These are phyloP conservation scores for Petrolisthes cinctipes DNA, from an alignment of 2,888 invertebrate genomes.

Conservation along the genomic window DNA sequence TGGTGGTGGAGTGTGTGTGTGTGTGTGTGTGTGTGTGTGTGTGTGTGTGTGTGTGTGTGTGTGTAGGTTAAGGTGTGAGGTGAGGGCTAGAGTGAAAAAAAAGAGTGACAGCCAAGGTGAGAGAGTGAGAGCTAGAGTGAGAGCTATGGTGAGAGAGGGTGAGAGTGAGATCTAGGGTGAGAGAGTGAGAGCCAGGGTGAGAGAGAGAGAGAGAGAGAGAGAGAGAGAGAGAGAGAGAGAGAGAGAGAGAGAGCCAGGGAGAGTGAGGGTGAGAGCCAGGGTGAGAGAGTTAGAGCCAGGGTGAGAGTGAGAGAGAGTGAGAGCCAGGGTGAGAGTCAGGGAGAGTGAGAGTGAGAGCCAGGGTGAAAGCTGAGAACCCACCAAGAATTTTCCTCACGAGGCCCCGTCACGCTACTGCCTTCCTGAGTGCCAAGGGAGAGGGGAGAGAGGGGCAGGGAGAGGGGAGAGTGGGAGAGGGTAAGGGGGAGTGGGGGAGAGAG, in stretches of 20 bases:
- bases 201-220: constrained; percentile 13
- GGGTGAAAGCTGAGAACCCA: neutral
- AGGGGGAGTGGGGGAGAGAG: constrained; percentile 5
- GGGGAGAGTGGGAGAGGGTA: neutral
- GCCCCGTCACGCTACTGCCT: constrained; percentile 3
- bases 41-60: neutral
- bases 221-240: neutral
- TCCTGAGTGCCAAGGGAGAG: constrained; percentile 2
- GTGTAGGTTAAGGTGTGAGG: neutral
- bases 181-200: neutral
- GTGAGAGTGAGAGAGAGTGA: neutral
- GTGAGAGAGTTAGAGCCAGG: neutral
- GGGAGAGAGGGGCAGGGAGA: constrained; percentile 5
- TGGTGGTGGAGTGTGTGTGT: neutral
- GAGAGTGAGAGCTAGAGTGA: too few relatives aligned
- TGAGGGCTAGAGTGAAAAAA: neutral
- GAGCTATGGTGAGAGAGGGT: neutral
- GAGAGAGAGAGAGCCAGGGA: neutral
- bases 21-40: neutral
- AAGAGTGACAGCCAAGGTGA: neutral
- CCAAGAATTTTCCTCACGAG: constrained; percentile 4
- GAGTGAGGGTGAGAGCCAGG: neutral
- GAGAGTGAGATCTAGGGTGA: neutral
- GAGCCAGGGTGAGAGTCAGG: neutral
- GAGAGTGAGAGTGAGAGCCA: constrained; percentile 13